Evolutionary conservation across 2,113 vertebrate genomes (phyloP).

Genomic region (Pseudonaja textilis): DNA sequence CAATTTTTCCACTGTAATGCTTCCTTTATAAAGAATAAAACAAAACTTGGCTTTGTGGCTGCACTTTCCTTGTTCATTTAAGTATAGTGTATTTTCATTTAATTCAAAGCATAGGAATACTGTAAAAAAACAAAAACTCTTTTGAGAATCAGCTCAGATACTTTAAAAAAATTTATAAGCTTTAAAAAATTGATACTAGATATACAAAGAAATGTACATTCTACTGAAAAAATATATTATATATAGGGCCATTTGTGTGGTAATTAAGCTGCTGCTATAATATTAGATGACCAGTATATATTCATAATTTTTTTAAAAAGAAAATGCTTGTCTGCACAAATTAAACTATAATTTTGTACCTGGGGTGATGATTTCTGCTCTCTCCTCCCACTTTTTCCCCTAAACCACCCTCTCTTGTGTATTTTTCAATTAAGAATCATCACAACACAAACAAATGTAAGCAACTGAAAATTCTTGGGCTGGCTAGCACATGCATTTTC

Average conservation of each 20-base stretch:
- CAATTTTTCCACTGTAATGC: slow-evolving; percentile 15
- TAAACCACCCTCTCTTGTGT: neutral
- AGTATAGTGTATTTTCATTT: slow-evolving; percentile 27
- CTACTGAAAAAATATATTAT: neutral
- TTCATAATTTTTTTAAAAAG: no score
- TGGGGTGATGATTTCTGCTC: neutral
- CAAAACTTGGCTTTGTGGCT: slow-evolving; percentile 34
- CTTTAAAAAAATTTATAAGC: neutral
- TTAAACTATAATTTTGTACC: neutral
- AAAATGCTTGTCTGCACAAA: neutral
- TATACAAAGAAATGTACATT: neutral
- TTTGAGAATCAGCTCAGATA: neutral
- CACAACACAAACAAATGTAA: neutral
- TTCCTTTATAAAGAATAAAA: slow-evolving; percentile 40
- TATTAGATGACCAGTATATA: neutral
- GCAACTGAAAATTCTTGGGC: neutral
- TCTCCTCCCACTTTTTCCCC: neutral
- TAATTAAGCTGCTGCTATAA: neutral
- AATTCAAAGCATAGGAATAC: slow-evolving; percentile 10
- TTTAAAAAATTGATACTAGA: neutral
- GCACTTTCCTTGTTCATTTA: neutral
- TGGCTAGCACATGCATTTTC: neutral
- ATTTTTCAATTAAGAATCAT: neutral
- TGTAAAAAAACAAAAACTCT: neutral
- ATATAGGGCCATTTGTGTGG: neutral